These are phyloP conservation scores for Vombatus ursinus DNA, from an alignment of 2,113 vertebrate genomes.

Conservation along the genomic window DNA sequence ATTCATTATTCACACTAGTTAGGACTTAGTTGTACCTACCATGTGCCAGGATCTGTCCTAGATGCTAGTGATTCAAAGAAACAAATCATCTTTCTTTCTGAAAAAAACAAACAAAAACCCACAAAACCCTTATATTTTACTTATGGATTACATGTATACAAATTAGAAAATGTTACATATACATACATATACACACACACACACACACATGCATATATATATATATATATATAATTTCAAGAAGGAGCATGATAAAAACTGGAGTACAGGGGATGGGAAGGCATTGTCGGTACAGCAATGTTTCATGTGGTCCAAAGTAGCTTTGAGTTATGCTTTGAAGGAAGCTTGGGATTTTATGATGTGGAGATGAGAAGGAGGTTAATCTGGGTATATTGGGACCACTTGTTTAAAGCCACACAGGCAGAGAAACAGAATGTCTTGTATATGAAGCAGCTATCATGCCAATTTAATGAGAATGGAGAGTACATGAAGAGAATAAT, in stretches of 20 bases:
- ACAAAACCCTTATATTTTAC: background rate
- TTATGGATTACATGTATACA: background rate
- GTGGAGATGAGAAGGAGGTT: background rate
- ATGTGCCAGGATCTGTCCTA: background rate
- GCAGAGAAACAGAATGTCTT: background rate
- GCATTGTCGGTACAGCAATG: accelerated
- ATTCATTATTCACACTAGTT: background rate
- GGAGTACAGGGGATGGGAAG: background rate
- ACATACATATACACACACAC: no score
- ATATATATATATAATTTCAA: background rate
- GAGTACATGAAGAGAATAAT: background rate
- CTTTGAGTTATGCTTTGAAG: background rate
- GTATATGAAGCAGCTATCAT: background rate
- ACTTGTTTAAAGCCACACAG: background rate
- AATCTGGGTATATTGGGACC: background rate
- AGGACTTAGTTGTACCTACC: background rate
- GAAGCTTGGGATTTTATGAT: background rate
- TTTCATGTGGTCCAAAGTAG: background rate
- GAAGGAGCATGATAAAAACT: background rate
- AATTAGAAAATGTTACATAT: no score
- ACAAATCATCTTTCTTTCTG: background rate
- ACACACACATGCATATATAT: no score
- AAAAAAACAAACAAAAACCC: no score
- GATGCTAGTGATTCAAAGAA: background rate
- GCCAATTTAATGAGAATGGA: background rate